Evolutionary conservation across 2,888 invertebrate species (phyloP).

Genomic region (Venustoraphidia nigricollis): DNA sequence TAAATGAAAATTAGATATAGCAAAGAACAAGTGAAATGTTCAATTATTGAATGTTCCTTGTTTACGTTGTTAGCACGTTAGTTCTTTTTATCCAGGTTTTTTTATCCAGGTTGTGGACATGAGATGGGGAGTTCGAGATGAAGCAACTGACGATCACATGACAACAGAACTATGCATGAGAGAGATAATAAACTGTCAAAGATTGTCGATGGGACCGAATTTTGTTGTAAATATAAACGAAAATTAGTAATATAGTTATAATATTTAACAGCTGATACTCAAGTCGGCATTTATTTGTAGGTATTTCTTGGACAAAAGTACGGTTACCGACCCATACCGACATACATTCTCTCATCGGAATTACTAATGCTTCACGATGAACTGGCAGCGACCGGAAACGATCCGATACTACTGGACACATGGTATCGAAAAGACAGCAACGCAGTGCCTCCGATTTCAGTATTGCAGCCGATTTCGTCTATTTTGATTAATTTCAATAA

Average conservation of each 20-base stretch:
- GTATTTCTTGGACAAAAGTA: slow-evolving; percentile 96
- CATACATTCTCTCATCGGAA: slow-evolving; percentile 84
- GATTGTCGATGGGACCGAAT: slow-evolving; percentile 94
- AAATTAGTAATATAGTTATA: not conserved
- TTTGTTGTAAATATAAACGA: slow-evolving; percentile 55
- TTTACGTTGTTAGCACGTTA: too few relatives aligned
- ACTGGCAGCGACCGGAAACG: slow-evolving; percentile 65
- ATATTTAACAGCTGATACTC: not conserved
- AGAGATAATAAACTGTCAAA: slow-evolving; percentile 94
- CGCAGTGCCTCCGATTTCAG: slow-evolving; percentile 87
- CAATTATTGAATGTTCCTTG: too few relatives aligned
- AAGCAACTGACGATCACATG: slow-evolving; percentile 99
- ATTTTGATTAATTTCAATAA: slow-evolving; percentile 95
- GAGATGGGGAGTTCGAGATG: slow-evolving; percentile 97
- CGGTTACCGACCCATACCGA: slow-evolving; percentile 94
- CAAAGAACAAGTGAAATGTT: too few relatives aligned
- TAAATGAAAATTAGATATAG: too few relatives aligned
- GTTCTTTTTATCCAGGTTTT: not conserved
- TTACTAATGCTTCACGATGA: slow-evolving; percentile 77
- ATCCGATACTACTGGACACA: slow-evolving; percentile 68
- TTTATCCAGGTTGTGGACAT: slow-evolving; percentile 79
- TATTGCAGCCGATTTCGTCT: slow-evolving; percentile 92
- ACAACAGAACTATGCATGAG: slow-evolving; percentile 96
- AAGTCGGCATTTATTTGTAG: slow-evolving; percentile 23
- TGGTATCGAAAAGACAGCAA: slow-evolving; percentile 97